phyloP scores from a whole-genome alignment of 2,113 vertebrate genomes.

The Anser brachyrhynchus region DNA sequence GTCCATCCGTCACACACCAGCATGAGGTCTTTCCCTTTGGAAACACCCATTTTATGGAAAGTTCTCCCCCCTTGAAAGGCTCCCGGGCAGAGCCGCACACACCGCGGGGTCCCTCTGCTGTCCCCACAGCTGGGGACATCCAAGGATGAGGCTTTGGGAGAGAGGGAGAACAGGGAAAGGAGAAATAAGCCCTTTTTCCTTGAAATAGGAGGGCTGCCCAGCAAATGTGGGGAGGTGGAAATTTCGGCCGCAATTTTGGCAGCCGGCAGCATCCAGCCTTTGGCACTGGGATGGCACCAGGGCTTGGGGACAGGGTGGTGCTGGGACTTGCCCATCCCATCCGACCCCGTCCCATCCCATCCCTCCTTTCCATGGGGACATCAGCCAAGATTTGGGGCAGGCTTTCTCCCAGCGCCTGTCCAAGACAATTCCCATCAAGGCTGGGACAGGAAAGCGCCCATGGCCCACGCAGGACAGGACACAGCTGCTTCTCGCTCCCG shows the following conservation, averaged over 20 bases:
- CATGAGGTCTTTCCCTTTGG: background rate
- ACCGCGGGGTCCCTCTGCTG: accelerated
- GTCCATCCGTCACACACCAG: background rate
- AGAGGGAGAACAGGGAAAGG: background rate
- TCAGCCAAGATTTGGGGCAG: conserved; percentile 49
- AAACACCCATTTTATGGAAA: background rate
- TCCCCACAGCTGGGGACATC: background rate
- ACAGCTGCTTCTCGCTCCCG: background rate
- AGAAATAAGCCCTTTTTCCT: background rate
- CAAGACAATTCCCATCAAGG: conserved; percentile 47
- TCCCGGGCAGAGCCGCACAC: background rate
- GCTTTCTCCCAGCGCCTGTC: conserved; percentile 30
- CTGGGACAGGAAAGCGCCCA: background rate
- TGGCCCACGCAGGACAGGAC: conserved; percentile 54
- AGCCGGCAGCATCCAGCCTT: background rate
- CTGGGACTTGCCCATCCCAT: no score
- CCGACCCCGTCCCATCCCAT: background rate
- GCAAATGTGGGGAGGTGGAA: background rate
- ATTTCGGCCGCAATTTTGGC: background rate
- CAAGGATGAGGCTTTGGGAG: background rate
- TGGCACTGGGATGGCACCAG: background rate
- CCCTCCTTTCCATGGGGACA: background rate
- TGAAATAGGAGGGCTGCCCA: background rate
- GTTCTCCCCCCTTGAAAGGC: background rate
- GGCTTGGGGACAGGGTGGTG: background rate